These are phyloP conservation scores for Burhinus oedicnemus DNA, from an alignment of 2,113 vertebrate species.

Conservation along the genomic window DNA sequence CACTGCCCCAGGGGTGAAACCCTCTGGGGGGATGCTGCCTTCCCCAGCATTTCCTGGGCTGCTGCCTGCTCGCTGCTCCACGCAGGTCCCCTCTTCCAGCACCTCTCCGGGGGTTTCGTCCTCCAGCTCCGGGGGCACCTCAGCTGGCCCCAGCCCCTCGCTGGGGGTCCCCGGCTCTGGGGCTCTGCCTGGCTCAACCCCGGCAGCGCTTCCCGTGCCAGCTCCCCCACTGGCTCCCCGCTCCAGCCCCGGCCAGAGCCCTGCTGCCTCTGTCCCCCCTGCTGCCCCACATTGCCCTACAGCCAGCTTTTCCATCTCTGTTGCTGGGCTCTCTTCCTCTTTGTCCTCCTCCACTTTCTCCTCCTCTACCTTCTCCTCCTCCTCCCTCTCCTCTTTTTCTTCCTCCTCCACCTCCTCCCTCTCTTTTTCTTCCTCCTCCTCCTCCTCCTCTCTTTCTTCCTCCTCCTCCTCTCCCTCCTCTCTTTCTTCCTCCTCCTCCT, in stretches of 20 bases:
- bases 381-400: accelerated
- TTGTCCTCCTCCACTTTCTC: neutral
- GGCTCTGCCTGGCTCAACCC: neutral
- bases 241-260: neutral
- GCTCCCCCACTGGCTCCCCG: neutral
- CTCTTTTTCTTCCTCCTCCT: too few relatives aligned
- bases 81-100: neutral
- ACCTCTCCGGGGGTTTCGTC: neutral
- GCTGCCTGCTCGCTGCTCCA: neutral
- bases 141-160: accelerated
- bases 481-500: too few relatives aligned
- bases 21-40: neutral
- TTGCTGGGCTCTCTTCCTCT: neutral
- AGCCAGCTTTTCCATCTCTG: neutral
- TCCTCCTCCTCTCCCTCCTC: too few relatives aligned
- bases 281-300: neutral
- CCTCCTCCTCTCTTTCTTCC: too few relatives aligned
- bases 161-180: neutral
- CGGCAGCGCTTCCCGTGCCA: neutral
- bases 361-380: accelerated
- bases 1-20: neutral
- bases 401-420: neutral
- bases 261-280: neutral
- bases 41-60: neutral
- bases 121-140: neutral